Conservation (phyloP, 2,888 invertebrate genomes). For the Agelastica alni region DNA sequence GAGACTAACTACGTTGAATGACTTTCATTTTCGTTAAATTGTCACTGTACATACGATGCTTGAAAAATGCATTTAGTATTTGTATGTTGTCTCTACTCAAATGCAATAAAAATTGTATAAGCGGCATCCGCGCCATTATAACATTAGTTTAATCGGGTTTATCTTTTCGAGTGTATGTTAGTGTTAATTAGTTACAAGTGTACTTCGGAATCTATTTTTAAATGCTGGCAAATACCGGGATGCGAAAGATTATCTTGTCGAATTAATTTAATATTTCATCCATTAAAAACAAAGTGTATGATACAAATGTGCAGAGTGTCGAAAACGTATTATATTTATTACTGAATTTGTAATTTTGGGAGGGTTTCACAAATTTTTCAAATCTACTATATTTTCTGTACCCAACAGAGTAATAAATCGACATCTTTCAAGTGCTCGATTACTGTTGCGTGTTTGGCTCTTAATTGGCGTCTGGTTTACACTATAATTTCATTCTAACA, state of each 20-base stretch:
- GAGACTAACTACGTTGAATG: conserved; percentile 14
- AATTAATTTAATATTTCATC: conserved; percentile 1
- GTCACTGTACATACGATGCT: neutral
- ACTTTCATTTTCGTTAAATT: conserved; percentile 6
- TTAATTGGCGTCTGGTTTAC: no score
- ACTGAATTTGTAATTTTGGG: neutral
- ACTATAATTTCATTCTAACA: no score
- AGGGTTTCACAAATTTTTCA: no score
- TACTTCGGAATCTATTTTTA: conserved; percentile 6
- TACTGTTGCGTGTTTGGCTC: no score
- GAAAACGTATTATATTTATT: conserved; percentile 3
- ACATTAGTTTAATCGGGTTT: neutral
- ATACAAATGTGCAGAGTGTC: neutral
- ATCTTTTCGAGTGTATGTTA: conserved; percentile 1
- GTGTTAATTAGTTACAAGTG: conserved; percentile 3
- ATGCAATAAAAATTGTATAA: neutral
- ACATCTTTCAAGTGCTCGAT: no score
- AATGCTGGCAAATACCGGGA: neutral
- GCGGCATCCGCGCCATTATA: neutral
- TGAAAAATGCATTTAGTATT: conserved; percentile 6
- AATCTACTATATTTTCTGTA: no score
- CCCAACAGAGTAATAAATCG: no score
- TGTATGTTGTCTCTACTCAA: neutral
- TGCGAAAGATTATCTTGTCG: neutral
- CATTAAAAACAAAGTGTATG: neutral